Evolutionary conservation across 2,888 invertebrate species (phyloP).

Genomic region (Adelphocoris suturalis): DNA sequence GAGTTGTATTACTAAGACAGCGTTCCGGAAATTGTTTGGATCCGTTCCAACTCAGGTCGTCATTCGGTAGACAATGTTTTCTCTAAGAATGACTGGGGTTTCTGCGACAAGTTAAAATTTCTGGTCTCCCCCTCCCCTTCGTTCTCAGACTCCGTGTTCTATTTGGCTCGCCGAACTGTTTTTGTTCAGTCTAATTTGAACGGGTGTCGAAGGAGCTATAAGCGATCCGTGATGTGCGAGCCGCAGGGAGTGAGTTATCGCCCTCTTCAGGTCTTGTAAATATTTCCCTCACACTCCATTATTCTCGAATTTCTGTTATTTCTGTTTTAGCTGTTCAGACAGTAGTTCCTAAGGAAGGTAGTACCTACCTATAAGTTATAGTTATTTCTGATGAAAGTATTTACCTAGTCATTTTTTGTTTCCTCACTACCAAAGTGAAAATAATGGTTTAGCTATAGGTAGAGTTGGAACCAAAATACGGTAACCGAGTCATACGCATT

Average conservation of each 20-base stretch:
- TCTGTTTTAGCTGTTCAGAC: too few relatives aligned
- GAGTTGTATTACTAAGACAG: too few relatives aligned
- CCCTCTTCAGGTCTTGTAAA: background rate
- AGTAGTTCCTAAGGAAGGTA: too few relatives aligned
- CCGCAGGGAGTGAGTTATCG: constrained; percentile 36
- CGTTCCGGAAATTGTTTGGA: background rate
- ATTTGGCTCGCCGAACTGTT: constrained; percentile 39
- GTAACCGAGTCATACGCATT: too few relatives aligned
- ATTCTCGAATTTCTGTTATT: too few relatives aligned
- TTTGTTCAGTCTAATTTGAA: constrained; percentile 36
- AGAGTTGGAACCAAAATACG: too few relatives aligned
- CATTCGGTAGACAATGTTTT: background rate
- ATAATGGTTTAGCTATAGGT: too few relatives aligned
- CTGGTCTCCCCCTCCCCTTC: background rate
- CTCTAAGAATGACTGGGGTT: background rate
- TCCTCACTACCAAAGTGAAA: too few relatives aligned
- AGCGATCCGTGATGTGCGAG: constrained; percentile 1
- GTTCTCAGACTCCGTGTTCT: background rate
- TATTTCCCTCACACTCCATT: background rate
- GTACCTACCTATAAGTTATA: too few relatives aligned
- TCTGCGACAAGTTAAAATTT: background rate
- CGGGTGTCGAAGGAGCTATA: background rate
- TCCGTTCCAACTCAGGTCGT: background rate
- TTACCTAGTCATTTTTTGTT: too few relatives aligned
- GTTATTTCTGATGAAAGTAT: too few relatives aligned